phyloP scores from a whole-genome alignment of 2,797 vertebrate genomes.

The Pteronotus mesoamericanus region DNA sequence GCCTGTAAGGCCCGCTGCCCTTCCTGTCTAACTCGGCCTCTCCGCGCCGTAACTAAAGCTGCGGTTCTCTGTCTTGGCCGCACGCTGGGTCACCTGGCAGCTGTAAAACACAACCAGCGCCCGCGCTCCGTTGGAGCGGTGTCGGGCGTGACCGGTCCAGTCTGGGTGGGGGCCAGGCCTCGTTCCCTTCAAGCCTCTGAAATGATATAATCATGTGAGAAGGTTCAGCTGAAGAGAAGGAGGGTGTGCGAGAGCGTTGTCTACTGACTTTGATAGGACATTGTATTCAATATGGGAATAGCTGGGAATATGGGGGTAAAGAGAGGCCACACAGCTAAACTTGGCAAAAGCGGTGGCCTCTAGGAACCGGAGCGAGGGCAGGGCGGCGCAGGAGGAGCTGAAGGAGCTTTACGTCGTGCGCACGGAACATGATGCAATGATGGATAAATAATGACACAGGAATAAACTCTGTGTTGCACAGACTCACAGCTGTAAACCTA shows the following conservation, averaged over 20 bases:
- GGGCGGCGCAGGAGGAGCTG: background rate
- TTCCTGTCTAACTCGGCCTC: background rate
- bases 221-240: background rate
- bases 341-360: background rate
- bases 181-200: background rate
- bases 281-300: background rate
- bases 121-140: accelerated
- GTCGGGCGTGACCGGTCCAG: background rate
- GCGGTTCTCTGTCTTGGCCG: background rate
- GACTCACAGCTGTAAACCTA: background rate
- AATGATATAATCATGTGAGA: background rate
- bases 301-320: background rate
- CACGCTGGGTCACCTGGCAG: background rate
- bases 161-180: background rate
- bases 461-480: accelerated
- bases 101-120: background rate
- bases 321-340: background rate
- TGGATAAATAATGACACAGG: accelerated
- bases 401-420: accelerated
- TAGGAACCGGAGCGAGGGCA: background rate
- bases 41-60: too few species aligned
- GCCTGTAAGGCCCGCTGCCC: accelerated
- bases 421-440: accelerated
- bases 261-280: background rate
- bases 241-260: background rate